Evolutionary conservation across 64 coral and sea anemone genomes (phyloP), one percentile per base, ranked within the genome.

Genomic region (Montipora efflorescens): DNA sequence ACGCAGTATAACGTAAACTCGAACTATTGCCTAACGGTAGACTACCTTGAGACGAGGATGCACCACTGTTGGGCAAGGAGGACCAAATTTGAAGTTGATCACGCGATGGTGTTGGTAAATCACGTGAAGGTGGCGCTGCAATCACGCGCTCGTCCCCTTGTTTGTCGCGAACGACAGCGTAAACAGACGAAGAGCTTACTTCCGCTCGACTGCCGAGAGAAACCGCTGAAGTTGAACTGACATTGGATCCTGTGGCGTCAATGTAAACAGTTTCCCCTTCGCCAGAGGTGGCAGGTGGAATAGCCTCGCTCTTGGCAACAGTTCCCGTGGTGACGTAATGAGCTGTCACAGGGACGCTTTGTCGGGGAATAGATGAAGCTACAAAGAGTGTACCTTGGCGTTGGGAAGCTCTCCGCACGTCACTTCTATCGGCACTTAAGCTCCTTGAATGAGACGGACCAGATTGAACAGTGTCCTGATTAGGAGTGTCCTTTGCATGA

Each of bases 151-250:
- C 82, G 4, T 86, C 82, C 46, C 66, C 82, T 2, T 14, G 46
- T 67, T 86, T 86, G 46, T 86, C 45, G n/a, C 82, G 82, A 69
- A 86, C 82, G 50, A 86, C 47, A 3, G 82, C 82, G n/a, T 71
- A 86, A 3, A 86, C 66, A 15, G 82, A 50, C 47, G 82, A 86
- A 18, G 82, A 71, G 10, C 19, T 86, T 13, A 50, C 62, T 71
- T 86, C 82, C 45, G 66, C 8, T 51, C 66, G 62, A 18, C 21
- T 86, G 22, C 79, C 55, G 4, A 22, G 79, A 36, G 79, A 82
- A 62, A 61, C 48, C 46, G 12, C 46, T 15, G 66, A 64, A 13
- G 82, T 50, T 71, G 82, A 86, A 21, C 46, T 86, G 45, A 50
- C 68, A 49, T 86, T 68, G 1, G 64, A 15, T 25, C 82, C 82